Percentiles rank a stretch among this genome's conserved stretches.
Conservation (phyloP, 1,140 invertebrate species). For the Paralvinella palmiformis region DNA sequence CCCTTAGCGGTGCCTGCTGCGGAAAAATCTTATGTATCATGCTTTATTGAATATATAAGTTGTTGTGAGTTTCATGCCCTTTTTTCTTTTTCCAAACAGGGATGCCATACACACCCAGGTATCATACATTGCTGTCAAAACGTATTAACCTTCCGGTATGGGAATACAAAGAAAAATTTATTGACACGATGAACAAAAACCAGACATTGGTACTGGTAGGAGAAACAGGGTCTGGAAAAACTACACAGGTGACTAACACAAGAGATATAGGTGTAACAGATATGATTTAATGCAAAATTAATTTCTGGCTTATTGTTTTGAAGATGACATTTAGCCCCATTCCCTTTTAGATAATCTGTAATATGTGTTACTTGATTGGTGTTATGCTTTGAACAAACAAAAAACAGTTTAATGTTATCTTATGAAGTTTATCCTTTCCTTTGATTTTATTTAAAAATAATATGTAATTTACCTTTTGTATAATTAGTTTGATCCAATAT, state of each 20-base stretch:
- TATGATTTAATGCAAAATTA: no score
- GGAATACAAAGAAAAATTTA: conserved; percentile 94
- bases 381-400: no score
- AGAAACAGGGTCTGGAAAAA: conserved; percentile 92
- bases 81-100: conserved; percentile 27
- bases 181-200: conserved; percentile 80
- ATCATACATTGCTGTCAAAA: conserved; percentile 64
- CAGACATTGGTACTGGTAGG: conserved; percentile 91
- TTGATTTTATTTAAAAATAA: no score
- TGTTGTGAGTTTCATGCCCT: neutral
- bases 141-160: conserved; percentile 91
- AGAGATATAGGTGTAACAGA: no score
- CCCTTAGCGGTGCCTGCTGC: neutral
- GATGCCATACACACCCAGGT: conserved; percentile 47
- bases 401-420: no score
- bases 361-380: no score
- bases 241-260: conserved; percentile 63
- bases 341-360: no score
- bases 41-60: neutral
- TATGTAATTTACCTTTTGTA: no score
- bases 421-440: no score
- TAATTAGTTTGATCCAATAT: no score
- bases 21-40: neutral
- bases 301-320: no score
- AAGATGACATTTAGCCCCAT: no score